Conservation (phyloP, 2,113 vertebrate genomes). For the Vulpes ferrilata region DNA sequence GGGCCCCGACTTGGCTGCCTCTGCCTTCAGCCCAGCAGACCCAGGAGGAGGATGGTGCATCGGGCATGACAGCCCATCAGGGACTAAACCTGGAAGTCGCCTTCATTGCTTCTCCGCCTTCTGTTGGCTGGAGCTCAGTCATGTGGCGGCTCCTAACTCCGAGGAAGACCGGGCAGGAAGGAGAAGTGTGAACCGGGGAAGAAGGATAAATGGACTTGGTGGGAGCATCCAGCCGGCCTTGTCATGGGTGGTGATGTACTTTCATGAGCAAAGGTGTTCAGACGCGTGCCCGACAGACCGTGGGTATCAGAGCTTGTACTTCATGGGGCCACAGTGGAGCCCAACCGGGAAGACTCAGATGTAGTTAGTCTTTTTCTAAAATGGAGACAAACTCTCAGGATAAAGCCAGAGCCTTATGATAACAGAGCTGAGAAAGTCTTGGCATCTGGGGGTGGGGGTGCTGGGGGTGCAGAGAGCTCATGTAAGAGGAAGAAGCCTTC, state of each 20-base stretch:
- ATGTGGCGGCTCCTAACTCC: neutral
- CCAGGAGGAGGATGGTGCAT: neutral
- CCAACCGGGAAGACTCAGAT: neutral
- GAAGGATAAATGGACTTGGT: neutral
- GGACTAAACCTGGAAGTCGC: neutral
- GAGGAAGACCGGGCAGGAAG: neutral
- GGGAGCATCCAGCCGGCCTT: neutral
- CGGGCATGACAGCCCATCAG: neutral
- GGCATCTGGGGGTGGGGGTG: neutral
- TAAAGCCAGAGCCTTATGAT: neutral
- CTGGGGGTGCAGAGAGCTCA: neutral
- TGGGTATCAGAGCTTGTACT: neutral
- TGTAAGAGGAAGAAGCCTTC: neutral
- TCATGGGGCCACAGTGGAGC: neutral
- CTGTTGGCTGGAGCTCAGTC: neutral
- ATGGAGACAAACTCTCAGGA: slow-evolving; percentile 11
- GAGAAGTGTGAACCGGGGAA: neutral
- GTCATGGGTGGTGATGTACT: neutral
- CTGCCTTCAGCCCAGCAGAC: neutral
- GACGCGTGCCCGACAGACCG: neutral
- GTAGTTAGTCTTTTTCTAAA: slow-evolving; percentile 31
- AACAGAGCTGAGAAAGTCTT: neutral
- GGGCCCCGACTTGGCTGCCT: neutral
- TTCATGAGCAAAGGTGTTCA: neutral
- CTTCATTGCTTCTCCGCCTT: neutral